Percentiles rank a stretch among this genome's conserved stretches.
phyloP scores from a whole-genome alignment of 2,888 invertebrate species.

The Pyrocoelia pectoralis region DNA sequence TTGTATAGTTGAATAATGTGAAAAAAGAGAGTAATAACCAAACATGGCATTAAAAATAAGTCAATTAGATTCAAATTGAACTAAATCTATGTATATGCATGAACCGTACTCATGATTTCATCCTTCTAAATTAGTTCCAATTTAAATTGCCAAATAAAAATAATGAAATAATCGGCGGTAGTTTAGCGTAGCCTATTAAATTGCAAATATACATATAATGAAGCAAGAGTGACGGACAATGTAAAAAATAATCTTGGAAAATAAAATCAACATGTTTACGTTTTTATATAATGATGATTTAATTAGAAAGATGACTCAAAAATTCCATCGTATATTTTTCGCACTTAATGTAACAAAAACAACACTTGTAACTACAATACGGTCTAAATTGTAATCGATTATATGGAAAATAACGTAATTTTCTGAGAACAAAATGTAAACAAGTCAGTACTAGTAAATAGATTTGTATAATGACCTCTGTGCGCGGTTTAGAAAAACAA shows the following conservation, averaged over 20 bases:
- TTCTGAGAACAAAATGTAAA: neutral
- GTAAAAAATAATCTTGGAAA: neutral
- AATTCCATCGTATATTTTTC: conserved; percentile 8
- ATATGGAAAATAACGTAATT: neutral
- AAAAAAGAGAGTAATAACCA: neutral
- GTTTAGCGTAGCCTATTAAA: conserved; percentile 10
- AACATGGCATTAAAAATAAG: conserved; percentile 6
- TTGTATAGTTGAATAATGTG: neutral
- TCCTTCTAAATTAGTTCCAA: conserved; percentile 28
- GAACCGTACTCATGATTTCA: conserved; percentile 23
- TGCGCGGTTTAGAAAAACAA: no score
- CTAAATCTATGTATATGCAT: neutral
- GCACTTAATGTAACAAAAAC: neutral
- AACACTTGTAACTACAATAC: neutral
- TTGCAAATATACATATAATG: conserved; percentile 4
- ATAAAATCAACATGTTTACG: conserved; percentile 16
- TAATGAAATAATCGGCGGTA: conserved; percentile 28
- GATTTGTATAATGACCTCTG: no score
- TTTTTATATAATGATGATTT: neutral
- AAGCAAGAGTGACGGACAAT: neutral
- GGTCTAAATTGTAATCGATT: neutral
- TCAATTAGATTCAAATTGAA: conserved; percentile 6
- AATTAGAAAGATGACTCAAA: conserved; percentile 12
- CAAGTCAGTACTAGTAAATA: neutral
- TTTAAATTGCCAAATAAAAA: conserved; percentile 33